Base-by-base conservation (phyloP, 2,888 invertebrate species). In the Tuberolachnus salignus region DNA sequence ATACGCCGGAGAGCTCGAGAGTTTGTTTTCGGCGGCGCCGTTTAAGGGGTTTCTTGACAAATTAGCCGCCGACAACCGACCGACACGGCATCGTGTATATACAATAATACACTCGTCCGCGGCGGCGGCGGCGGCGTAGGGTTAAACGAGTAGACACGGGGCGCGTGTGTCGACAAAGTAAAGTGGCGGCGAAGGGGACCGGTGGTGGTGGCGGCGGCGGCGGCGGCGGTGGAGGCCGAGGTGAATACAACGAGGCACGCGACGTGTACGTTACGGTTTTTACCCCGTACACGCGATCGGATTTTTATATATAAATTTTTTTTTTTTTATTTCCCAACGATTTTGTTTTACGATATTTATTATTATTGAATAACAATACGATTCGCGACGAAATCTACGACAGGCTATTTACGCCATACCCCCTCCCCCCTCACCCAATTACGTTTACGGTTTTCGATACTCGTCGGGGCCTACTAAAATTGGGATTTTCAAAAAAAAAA, bases 11-110 rank as follows among this genome's bases (percentile, higher is more conserved):
- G 66, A 14, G 44, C 23, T 42, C 44, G 66, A 26, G 44, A 44
- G 26, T 46, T n/a, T 44, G 75, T 57, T 66, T 23, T 66, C 51
- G 64, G 44, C 44, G 44, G 44, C 66, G 53, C 53, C 21, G 49
- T 63, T 75, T 75, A 57, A 46, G 49, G 67, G 75, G 75, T 75
- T 75, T 67, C 75, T 75, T 67, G 75, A 75, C 75, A 67, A 75
- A 75, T 75, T 75, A 75, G 66, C 67, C 75, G 51, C 49, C 72
- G 66, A 66, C 49, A 74, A 55, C 57, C 19, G 64, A 44, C 64
- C 51, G 16, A 26, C 64, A n/a, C 57, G 70, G n/a, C 34, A 49
- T 11, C 57, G 21, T 16, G 66, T 21, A 14, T 23, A 23, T 6
- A 34, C 34, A 6, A 34, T 66, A 21, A 46, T 66, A 46, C 34